Evolutionary conservation across 2,797 vertebrate species (phyloP).

Genomic region (Pseudopleuronectes americanus): DNA sequence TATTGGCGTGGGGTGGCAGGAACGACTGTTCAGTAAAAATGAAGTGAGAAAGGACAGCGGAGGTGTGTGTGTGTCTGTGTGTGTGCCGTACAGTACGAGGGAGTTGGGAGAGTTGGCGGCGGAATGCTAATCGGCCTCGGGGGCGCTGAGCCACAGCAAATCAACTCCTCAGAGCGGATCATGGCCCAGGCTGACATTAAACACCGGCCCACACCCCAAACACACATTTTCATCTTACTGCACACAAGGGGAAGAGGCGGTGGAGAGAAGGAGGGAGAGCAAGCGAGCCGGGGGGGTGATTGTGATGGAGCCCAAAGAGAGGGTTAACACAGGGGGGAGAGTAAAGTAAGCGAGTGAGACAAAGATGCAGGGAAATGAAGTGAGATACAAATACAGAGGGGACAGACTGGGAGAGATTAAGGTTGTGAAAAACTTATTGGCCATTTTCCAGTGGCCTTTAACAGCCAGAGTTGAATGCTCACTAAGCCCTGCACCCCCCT

Average conservation of each 20-base stretch:
- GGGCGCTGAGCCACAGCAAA: slow-evolving; percentile 77
- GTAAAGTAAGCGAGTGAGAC: slow-evolving; percentile 10
- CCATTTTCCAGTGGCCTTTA: slow-evolving; percentile 40
- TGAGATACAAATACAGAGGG: slow-evolving; percentile 18
- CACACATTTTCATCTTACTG: slow-evolving; percentile 72
- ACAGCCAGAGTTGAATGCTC: slow-evolving; percentile 20
- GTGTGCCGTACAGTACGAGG: slow-evolving; percentile 63
- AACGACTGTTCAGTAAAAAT: slow-evolving; percentile 49
- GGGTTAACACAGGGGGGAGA: slow-evolving; percentile 22
- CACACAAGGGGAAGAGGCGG: slow-evolving; percentile 52
- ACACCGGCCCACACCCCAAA: slow-evolving; percentile 55
- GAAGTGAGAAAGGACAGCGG: slow-evolving; percentile 42
- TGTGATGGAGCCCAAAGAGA: slow-evolving; percentile 45
- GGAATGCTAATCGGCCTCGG: slow-evolving; percentile 78
- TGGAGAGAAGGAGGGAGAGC: slow-evolving; percentile 48
- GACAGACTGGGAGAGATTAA: slow-evolving; percentile 4
- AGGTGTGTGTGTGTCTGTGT: neutral
- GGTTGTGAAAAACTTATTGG: slow-evolving; percentile 25
- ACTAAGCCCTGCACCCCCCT: neutral
- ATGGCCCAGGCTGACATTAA: slow-evolving; percentile 77
- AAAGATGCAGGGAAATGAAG: slow-evolving; percentile 19
- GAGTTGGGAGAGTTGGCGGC: slow-evolving; percentile 63
- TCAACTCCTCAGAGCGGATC: slow-evolving; percentile 80
- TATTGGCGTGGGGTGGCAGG: slow-evolving; percentile 60
- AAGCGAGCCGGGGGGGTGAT: slow-evolving; percentile 34